Base-by-base conservation (phyloP, 2,113 vertebrate genomes). In the Rhizomys pruinosus region DNA sequence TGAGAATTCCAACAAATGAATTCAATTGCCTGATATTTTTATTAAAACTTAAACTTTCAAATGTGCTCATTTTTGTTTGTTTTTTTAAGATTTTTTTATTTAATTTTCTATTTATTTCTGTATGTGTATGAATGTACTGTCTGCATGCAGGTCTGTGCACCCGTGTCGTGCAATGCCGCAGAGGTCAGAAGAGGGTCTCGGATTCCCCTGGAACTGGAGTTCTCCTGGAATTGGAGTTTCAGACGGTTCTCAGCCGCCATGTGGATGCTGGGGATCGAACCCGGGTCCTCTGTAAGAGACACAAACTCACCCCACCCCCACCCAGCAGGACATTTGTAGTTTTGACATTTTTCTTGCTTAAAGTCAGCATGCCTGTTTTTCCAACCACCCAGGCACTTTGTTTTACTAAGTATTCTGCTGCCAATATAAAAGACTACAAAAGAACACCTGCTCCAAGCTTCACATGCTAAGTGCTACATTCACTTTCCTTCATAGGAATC, bases 281-380 rank as follows among this genome's bases (percentile, higher is more conserved):
- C n/a, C n/a, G n/a, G n/a, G n/a, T n/a, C n/a, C n/a, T n/a, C n/a
- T n/a, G n/a, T n/a, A n/a, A n/a, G n/a, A 92, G 73, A 93, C 3
- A 42, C 25, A 63, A 80, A 85, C 3, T 39, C 34, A 44, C 37
- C 74, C 3, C 34, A 2, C 22, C 61, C 39, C 10, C 57, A 32
- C 55, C 71, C 86, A 79, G n/a, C 68, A 74, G 52, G 79, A 55
- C 16, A 44, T 37, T 69, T 90, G 4, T 72, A 25, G n/a, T 27
- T 4, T 91, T 57, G 42, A 42, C 69, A 57, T 92, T 71, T 82
- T 25, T 91, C 84, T 92, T 85, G 32, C 52, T 71, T 85, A 52
- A 73, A 69, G 52, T 89, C 82, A 94, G 57, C 22, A 29, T 78
- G 69, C 71, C 76, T 91, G 27, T 93, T 89, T 96, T 74, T 87